Evolutionary conservation across 2,888 invertebrate genomes (phyloP).

Genomic region (Onchidella celtica): DNA sequence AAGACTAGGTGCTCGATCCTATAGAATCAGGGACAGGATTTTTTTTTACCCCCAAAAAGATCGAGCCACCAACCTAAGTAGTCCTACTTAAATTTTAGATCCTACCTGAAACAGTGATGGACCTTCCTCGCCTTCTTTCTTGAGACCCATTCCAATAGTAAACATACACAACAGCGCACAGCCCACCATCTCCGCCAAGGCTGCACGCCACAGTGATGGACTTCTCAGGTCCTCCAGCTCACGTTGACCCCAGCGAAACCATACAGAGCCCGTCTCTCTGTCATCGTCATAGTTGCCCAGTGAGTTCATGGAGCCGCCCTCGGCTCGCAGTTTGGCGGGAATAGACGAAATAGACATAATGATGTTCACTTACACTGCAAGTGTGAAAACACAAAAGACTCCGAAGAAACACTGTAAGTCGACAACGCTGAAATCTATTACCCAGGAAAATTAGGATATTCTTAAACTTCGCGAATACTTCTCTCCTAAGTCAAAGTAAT

Average conservation of each 20-base stretch:
- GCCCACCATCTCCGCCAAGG: conserved; percentile 59
- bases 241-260: background rate
- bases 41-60: no score
- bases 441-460: no score
- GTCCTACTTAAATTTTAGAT: no score
- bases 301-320: conserved; percentile 13
- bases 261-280: conserved; percentile 1
- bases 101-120: conserved; percentile 22
- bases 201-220: conserved; percentile 62
- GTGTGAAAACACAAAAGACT: no score
- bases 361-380: no score
- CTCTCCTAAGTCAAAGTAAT: no score
- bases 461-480: no score
- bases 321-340: conserved; percentile 12
- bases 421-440: no score
- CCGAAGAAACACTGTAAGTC: no score
- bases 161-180: conserved; percentile 6
- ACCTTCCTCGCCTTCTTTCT: conserved; percentile 1
- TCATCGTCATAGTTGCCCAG: background rate
- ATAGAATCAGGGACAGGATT: no score
- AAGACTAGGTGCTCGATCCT: no score
- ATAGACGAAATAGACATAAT: conserved; percentile 36
- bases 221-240: conserved; percentile 60
- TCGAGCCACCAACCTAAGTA: no score
- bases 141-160: conserved; percentile 33